A percentile compares a stretch with the other conserved stretches of the same genome.
These are phyloP conservation scores for Eriocheir sinensis DNA, from an alignment of 1,140 invertebrate genomes.

Conservation along the genomic window DNA sequence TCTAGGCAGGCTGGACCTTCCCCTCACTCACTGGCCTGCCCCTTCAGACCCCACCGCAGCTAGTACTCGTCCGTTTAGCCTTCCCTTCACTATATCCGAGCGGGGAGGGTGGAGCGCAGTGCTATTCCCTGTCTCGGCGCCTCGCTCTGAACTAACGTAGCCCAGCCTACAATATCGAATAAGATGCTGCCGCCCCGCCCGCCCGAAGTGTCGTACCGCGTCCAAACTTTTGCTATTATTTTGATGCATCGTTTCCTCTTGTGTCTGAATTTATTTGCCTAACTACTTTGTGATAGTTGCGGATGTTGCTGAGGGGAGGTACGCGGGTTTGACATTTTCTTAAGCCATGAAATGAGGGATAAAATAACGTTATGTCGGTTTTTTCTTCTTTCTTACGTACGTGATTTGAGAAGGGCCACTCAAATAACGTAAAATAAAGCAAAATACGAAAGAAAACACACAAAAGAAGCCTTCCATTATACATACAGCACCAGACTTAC, in stretches of 20 bases:
- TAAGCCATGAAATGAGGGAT: too few relatives aligned
- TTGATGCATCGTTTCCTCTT: neutral
- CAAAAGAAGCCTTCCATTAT: too few relatives aligned
- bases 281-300: too few relatives aligned
- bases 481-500: too few relatives aligned
- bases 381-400: too few relatives aligned
- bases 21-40: neutral
- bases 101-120: neutral
- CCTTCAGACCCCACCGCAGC: neutral
- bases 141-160: neutral
- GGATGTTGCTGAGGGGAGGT: too few relatives aligned
- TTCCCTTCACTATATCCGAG: neutral
- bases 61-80: neutral
- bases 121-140: neutral
- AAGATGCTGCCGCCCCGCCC: neutral
- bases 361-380: too few relatives aligned
- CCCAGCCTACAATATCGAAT: neutral
- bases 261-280: too few relatives aligned
- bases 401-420: too few relatives aligned
- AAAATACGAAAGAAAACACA: too few relatives aligned
- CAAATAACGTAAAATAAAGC: too few relatives aligned
- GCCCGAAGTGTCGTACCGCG: neutral
- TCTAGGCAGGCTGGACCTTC: neutral
- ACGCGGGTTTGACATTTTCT: too few relatives aligned
- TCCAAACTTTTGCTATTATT: neutral